A percentile compares a stretch with the other conserved stretches of the same genome.
phyloP scores from a whole-genome alignment of 2,888 invertebrate genomes.

The Tetanocera ferruginea region DNA sequence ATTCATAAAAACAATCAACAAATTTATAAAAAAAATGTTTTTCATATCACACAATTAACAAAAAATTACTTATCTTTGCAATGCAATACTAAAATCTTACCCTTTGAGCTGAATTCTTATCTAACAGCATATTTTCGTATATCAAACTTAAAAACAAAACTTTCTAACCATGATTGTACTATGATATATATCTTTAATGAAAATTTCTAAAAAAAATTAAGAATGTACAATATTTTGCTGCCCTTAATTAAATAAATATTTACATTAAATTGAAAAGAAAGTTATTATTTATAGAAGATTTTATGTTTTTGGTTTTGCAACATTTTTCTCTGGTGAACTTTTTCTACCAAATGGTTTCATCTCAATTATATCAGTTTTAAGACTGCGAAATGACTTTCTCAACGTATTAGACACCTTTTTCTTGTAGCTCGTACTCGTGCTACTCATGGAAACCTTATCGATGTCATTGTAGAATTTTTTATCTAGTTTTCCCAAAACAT shows the following conservation, averaged over 20 bases:
- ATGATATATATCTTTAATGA: neutral
- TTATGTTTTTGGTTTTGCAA: constrained; percentile 12
- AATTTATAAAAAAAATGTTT: too few species aligned
- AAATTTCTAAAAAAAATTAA: neutral
- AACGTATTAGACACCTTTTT: constrained; percentile 61
- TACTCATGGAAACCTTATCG: constrained; percentile 61
- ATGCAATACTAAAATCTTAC: too few species aligned
- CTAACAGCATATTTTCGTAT: too few species aligned
- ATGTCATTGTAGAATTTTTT: constrained; percentile 35
- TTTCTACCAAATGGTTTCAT: constrained; percentile 62
- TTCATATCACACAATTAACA: too few species aligned
- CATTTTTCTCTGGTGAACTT: constrained; percentile 51
- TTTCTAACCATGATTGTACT: too few species aligned
- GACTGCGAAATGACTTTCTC: constrained; percentile 63
- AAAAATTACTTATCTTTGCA: too few species aligned
- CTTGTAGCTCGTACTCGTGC: constrained; percentile 63
- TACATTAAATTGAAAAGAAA: neutral
- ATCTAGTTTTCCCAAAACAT: constrained; percentile 4
- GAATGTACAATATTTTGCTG: neutral
- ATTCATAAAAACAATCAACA: too few species aligned
- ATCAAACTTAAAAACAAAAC: too few species aligned
- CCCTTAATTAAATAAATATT: neutral
- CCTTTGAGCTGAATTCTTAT: too few species aligned
- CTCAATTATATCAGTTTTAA: constrained; percentile 61
- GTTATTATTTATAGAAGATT: neutral